Base-by-base conservation (phyloP, 2,888 invertebrate genomes). In the Heliconius cydno region DNA sequence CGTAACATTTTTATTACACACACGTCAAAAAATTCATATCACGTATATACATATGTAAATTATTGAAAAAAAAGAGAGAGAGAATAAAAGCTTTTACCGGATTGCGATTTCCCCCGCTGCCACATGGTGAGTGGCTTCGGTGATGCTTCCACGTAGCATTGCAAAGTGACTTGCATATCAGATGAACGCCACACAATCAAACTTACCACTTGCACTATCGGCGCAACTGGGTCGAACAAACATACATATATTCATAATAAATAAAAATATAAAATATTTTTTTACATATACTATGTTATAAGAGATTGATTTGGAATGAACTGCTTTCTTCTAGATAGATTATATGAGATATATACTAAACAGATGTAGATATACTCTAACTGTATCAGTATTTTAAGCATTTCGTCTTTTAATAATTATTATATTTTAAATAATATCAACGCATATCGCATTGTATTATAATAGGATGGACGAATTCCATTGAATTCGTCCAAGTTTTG, bases 91-190 rank as follows among this genome's bases (percentile, higher is more conserved):
- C 68, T 46, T 60, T 66, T 83, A 84, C 84, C 84, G 65, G 82
- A 77, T 72, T 89, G 90, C 15, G 92, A 89, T 84, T 92, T 94
- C 67, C 93, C 94, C 15, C 92, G 88, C 80, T 94, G 94, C 98
- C 98, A 98, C 84, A 97, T 97, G 91, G 97, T 97, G 90, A 98
- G 96, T 52, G 98, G 97, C 89, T 96, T 97, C 60, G 98, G 98
- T 78, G 97, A 97, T 19, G 98, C 97, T 90, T 98, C 98, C 41
- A 98, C 97, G 92, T 97, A 96, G 92, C 98, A 98, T 89, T 97
- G 97, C 83, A 98, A 95, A 74, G 97, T 96, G 57, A 98, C 98
- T 91, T 98, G 97, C 92, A 97, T 97, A 85, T 97, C 97, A 75
- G 97, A 95, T 38, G 98, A 97, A 13, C 98, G 98, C 80, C 97